phyloP scores from a whole-genome alignment of 2,797 vertebrate species.

The Gadopsis bispinosus region DNA sequence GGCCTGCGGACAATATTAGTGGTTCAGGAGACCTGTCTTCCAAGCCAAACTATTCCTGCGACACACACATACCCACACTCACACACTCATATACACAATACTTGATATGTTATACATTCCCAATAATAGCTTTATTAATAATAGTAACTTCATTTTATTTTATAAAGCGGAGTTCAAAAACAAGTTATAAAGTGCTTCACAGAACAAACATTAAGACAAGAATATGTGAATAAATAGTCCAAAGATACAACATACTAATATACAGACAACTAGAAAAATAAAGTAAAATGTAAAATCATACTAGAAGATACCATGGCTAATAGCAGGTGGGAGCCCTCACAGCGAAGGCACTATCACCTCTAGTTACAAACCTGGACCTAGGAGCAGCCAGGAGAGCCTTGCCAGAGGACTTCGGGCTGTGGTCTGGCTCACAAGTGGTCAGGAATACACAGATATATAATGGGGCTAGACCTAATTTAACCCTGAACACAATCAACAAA shows the following conservation, averaged over 20 bases:
- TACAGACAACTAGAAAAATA: neutral
- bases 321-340: neutral
- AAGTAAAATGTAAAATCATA: constrained; percentile 6
- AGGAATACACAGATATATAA: constrained; percentile 16
- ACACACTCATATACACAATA: constrained; percentile 7
- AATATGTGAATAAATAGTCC: neutral
- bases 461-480: constrained; percentile 15
- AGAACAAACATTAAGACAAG: neutral
- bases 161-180: no score
- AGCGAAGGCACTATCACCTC: neutral
- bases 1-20: constrained; percentile 80
- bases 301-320: neutral
- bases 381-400: neutral
- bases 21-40: constrained; percentile 65
- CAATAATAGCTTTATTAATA: neutral
- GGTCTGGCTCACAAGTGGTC: constrained; percentile 10
- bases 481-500: neutral
- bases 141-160: neutral
- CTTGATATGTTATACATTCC: constrained; percentile 10
- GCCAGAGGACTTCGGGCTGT: constrained; percentile 11
- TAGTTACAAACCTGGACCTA: constrained; percentile 1
- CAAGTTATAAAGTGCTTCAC: neutral
- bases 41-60: constrained; percentile 63
- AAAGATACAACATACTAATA: neutral
- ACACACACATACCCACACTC: constrained; percentile 16